Percentiles rank a stretch among this genome's conserved stretches.
Conservation (phyloP, 1,140 invertebrate species). For the Palaemon carinicauda region DNA sequence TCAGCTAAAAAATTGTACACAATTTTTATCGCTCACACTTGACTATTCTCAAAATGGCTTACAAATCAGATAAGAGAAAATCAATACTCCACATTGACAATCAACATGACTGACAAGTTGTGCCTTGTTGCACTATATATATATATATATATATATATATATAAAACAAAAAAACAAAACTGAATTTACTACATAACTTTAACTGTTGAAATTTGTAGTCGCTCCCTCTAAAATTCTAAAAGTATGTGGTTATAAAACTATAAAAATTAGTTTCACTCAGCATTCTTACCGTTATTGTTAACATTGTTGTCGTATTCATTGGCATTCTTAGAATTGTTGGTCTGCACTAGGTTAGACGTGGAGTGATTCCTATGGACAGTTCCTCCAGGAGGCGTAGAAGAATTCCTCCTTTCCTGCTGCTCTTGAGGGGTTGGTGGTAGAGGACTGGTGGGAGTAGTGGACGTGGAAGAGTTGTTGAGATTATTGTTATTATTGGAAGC, state of each 20-base stretch:
- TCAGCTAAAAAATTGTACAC: no score
- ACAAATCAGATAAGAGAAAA: no score
- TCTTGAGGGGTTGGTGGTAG: slow-evolving; percentile 13
- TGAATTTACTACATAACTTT: no score
- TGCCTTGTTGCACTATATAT: background rate
- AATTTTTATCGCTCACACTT: no score
- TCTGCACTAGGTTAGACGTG: slow-evolving; percentile 21
- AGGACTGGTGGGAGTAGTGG: slow-evolving; percentile 18
- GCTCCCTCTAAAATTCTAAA: no score
- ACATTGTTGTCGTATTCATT: slow-evolving; percentile 22
- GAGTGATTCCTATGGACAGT: slow-evolving; percentile 12
- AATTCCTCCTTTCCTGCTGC: background rate
- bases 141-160: background rate
- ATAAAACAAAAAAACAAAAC: no score
- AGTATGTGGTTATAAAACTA: no score
- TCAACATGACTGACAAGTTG: no score
- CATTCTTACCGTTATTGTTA: slow-evolving; percentile 32
- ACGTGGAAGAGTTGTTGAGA: slow-evolving; percentile 12
- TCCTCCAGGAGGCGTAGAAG: background rate
- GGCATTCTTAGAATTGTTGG: slow-evolving; percentile 26
- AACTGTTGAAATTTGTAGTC: no score
- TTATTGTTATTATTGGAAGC: slow-evolving; percentile 61
- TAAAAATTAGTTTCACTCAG: background rate
- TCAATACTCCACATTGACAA: no score
- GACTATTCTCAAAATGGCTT: no score